phyloP scores from a whole-genome alignment of 2,888 invertebrate genomes.

The Phymatocera aterrima region DNA sequence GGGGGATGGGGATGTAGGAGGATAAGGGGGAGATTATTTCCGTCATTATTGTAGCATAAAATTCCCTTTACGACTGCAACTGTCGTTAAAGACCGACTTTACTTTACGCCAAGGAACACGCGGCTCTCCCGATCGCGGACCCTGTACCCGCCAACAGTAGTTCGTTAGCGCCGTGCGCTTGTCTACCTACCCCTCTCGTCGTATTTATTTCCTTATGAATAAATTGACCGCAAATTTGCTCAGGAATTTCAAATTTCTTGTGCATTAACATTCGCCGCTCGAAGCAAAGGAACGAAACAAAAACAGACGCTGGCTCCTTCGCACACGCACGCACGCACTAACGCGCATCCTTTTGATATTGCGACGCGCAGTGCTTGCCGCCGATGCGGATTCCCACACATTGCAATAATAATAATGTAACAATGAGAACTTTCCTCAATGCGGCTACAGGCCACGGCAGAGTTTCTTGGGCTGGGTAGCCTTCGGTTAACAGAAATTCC shows the following conservation, averaged over 20 bases:
- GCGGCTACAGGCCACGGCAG: conserved; percentile 43
- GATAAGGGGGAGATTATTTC: conserved; percentile 49
- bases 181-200: neutral
- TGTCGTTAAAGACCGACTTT: conserved; percentile 52
- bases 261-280: too few relatives aligned
- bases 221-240: neutral
- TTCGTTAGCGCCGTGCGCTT: conserved; percentile 19
- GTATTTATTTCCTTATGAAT: neutral
- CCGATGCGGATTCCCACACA: conserved; percentile 59
- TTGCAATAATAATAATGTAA: conserved; percentile 48
- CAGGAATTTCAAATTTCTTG: too few relatives aligned
- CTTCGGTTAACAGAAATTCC: conserved; percentile 48
- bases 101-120: conserved; percentile 26
- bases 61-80: conserved; percentile 54
- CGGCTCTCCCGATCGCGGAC: too few relatives aligned
- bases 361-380: too few relatives aligned
- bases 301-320: too few relatives aligned
- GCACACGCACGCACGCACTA: too few relatives aligned
- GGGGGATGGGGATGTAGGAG: conserved; percentile 1
- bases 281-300: too few relatives aligned
- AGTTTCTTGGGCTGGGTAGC: conserved; percentile 62
- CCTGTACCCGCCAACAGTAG: too few relatives aligned
- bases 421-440: conserved; percentile 50
- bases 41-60: conserved; percentile 61
- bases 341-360: too few relatives aligned